Base-by-base conservation (phyloP, 2,888 invertebrate genomes). In the Rhagophthalmus giganteus region DNA sequence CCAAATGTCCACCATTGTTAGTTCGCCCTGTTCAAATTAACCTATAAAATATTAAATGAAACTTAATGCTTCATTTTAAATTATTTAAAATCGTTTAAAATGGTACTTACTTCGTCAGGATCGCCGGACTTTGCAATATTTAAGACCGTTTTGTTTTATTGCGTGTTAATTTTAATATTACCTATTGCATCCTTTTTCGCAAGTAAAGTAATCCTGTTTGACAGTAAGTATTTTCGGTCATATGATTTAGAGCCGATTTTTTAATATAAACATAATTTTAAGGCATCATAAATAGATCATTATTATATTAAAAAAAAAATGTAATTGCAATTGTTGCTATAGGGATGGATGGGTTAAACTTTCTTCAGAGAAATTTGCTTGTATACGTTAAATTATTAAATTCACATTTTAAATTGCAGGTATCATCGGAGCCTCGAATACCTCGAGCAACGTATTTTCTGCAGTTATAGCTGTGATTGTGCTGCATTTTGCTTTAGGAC, bases 381-480 rank as follows among this genome's bases (percentile, higher is more conserved):
- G n/a, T n/a, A n/a, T n/a, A n/a, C n/a, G n/a, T n/a, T n/a, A n/a
- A 28, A 15, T 28, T 15, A 38, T 26, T 16, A 31, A 14, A 55
- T 31, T 54, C 28, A 52, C n/a, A 31, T 25, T 31, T 3, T 25
- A 51, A 40, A 42, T 75, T 74, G 52, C 64, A 82, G 82, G 77
- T 50, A 53, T 81, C 12, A 66, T 82, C 12, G 77, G 78, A 25
- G 62, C 78, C 25, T 73, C 74, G 27, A 69, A 67, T 42, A 72
- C 88, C 28, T 79, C 81, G 11, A 86, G 87, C 63, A 90, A 88
- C 72, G 87, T 91, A 20, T 88, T 86, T 71, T 84, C 91, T 2
- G 91, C 91, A 13, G 81, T 87, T 26, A 80, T 85, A 32, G 87
- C 91, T 0, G 83, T 92, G 6, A 64, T 89, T 3, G 82, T 86